phyloP scores from a whole-genome alignment of 1,140 invertebrate genomes.

The Lepeophtheirus salmonis region DNA sequence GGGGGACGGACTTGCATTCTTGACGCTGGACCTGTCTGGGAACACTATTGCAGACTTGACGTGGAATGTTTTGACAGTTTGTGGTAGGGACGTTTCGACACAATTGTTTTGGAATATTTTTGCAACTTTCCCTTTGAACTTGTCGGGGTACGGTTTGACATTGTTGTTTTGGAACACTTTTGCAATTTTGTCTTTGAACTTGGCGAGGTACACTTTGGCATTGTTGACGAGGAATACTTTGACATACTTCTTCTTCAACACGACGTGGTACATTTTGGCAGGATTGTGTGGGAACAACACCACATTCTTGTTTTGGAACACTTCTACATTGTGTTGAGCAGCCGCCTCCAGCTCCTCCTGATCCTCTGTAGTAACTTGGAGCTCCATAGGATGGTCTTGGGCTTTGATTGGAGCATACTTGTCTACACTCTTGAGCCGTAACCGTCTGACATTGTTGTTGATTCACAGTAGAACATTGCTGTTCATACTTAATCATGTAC shows the following conservation, averaged over 20 bases:
- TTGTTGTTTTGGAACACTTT: constrained; percentile 8
- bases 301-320: constrained; percentile 12
- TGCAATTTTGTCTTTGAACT: constrained; percentile 4
- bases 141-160: constrained; percentile 11
- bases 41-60: constrained; percentile 7
- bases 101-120: constrained; percentile 9
- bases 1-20: constrained; percentile 4
- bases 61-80: constrained; percentile 11
- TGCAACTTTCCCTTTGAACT: constrained; percentile 11
- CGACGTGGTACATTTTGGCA: constrained; percentile 7
- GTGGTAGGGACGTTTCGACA: constrained; percentile 12
- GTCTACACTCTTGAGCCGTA: background rate
- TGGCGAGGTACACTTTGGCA: constrained; percentile 12
- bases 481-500: background rate
- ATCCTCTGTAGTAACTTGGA: background rate
- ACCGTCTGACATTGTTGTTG: constrained; percentile 16
- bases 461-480: constrained; percentile 15
- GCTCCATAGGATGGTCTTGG: background rate
- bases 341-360: background rate
- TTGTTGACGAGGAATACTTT: constrained; percentile 8
- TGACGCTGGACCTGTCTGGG: constrained; percentile 10
- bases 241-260: constrained; percentile 4
- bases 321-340: constrained; percentile 5
- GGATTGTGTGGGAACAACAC: constrained; percentile 8
- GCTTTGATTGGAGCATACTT: background rate